Conservation (phyloP, 2,888 invertebrate species). For the Tipula helvola region DNA sequence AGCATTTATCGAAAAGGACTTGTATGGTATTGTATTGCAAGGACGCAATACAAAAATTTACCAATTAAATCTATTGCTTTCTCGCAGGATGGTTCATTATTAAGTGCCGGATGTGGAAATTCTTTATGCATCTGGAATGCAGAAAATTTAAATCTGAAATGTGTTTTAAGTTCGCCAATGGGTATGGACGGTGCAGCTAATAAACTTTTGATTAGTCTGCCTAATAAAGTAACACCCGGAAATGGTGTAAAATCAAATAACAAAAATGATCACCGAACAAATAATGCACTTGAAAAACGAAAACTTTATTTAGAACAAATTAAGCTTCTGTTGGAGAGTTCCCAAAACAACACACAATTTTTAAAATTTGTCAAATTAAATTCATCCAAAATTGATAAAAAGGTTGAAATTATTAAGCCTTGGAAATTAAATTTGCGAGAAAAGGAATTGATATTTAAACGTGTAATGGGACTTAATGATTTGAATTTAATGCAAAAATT, state of each 20-base stretch:
- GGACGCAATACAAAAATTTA: slow-evolving; percentile 48
- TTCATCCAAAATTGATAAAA: neutral
- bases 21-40: slow-evolving; percentile 51
- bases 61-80: slow-evolving; percentile 47
- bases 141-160: slow-evolving; percentile 43
- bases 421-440: slow-evolving; percentile 9
- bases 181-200: slow-evolving; percentile 27
- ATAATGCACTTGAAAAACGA: slow-evolving; percentile 16
- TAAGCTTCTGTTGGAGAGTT: slow-evolving; percentile 22
- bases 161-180: slow-evolving; percentile 36
- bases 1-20: slow-evolving; percentile 21
- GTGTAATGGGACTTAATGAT: slow-evolving; percentile 27
- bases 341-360: neutral
- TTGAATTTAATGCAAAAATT: slow-evolving; percentile 31
- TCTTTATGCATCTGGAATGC: slow-evolving; percentile 58
- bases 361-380: neutral
- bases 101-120: slow-evolving; percentile 55
- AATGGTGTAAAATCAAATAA: neutral
- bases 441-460: slow-evolving; percentile 20
- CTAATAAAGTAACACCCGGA: neutral
- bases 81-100: slow-evolving; percentile 61
- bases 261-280: neutral
- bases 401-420: neutral
- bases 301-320: slow-evolving; percentile 25
- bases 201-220: slow-evolving; percentile 16